A percentile compares a stretch with the other conserved stretches of the same genome.
Conservation (phyloP, 1,140 invertebrate species). For the Drosophila pandora region DNA sequence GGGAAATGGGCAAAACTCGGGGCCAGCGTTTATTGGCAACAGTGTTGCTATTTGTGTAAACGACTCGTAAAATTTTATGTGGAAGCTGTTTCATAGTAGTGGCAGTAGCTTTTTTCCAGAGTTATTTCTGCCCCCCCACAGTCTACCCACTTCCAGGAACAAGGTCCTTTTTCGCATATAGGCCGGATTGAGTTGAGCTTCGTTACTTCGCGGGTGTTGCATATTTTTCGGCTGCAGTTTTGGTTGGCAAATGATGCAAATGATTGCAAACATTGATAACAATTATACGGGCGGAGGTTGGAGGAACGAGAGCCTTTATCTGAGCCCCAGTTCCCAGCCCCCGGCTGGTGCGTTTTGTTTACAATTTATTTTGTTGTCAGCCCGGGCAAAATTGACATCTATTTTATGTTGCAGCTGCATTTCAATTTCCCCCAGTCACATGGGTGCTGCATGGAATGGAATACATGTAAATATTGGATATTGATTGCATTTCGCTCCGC, state of each 20-base stretch:
- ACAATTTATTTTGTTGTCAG: conserved; percentile 64
- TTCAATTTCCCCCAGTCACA: conserved; percentile 36
- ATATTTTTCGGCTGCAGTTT: conserved; percentile 34
- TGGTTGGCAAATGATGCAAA: conserved; percentile 22
- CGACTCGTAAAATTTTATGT: conserved; percentile 81
- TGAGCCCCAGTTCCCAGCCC: background rate
- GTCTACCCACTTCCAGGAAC: background rate
- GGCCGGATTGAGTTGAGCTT: conserved; percentile 52
- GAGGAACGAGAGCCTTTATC: conserved; percentile 11
- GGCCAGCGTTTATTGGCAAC: conserved; percentile 74
- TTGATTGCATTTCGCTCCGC: conserved; percentile 73
- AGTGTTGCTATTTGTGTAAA: conserved; percentile 82
- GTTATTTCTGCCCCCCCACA: conserved; percentile 9
- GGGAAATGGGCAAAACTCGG: conserved; percentile 5
- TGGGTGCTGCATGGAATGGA: conserved; percentile 7
- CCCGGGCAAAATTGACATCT: conserved; percentile 61
- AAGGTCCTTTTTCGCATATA: background rate
- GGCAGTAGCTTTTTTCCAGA: conserved; percentile 21
- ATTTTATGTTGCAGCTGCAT: conserved; percentile 56
- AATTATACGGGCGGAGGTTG: conserved; percentile 27
- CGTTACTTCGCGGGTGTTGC: conserved; percentile 27
- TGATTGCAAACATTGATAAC: conserved; percentile 53
- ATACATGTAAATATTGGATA: conserved; percentile 62
- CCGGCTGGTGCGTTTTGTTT: conserved; percentile 22
- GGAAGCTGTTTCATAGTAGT: conserved; percentile 53